phyloP scores from a whole-genome alignment of 2,888 invertebrate species.

The Brachycybe producta region DNA sequence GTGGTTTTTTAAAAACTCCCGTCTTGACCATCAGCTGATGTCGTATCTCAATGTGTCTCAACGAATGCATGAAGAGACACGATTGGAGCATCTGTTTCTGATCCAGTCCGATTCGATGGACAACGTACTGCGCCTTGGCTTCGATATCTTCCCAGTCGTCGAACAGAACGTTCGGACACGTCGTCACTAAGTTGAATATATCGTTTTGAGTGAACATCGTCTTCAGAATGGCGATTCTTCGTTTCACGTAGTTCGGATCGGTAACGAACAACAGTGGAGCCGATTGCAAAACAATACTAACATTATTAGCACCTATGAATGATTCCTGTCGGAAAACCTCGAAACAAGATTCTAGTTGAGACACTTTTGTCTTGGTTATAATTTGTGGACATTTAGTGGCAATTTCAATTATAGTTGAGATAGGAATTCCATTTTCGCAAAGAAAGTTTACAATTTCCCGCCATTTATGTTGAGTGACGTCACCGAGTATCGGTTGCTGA shows the following conservation, averaged over 20 bases:
- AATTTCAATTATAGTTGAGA: neutral
- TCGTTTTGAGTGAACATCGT: constrained; percentile 4
- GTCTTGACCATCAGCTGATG: constrained; percentile 6
- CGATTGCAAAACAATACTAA: neutral
- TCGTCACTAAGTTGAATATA: neutral
- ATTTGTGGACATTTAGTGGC: neutral
- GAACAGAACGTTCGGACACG: neutral
- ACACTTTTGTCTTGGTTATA: neutral
- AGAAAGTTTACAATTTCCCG: neutral
- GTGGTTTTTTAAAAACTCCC: constrained; percentile 9
- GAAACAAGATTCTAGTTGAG: neutral
- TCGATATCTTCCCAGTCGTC: constrained; percentile 4
- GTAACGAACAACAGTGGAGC: neutral
- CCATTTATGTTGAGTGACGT: neutral
- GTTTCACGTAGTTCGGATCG: neutral
- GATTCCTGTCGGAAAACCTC: neutral
- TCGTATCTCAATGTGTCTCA: constrained; percentile 3
- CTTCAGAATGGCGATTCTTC: constrained; percentile 1
- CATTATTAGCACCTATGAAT: neutral
- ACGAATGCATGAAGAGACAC: neutral
- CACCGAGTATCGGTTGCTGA: neutral
- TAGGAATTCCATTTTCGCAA: neutral
- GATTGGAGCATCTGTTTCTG: constrained; percentile 1
- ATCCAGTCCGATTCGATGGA: constrained; percentile 10
- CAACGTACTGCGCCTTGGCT: constrained; percentile 6